Conservation (phyloP, 2,797 vertebrate species). For the Artibeus lituratus region DNA sequence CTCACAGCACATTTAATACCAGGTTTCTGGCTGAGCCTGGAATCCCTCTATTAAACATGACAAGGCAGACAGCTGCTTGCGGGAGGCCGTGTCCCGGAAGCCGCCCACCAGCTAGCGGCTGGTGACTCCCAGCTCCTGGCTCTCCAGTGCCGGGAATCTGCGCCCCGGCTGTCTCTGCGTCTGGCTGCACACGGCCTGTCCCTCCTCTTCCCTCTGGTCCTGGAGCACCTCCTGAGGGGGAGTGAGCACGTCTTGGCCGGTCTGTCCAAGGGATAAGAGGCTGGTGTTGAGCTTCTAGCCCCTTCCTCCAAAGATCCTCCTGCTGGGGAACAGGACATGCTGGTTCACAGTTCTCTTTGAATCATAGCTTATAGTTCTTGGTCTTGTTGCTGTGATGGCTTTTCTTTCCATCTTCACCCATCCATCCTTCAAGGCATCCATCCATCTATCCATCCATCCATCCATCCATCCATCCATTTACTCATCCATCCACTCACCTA, state of each 20-base stretch:
- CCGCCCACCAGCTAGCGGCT: background rate
- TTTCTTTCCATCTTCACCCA: background rate
- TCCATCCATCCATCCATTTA: rapidly evolving
- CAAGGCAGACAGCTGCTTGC: background rate
- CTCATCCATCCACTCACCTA: rapidly evolving
- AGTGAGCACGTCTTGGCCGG: background rate
- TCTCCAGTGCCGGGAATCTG: background rate
- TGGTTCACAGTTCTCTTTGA: background rate
- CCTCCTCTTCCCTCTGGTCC: background rate
- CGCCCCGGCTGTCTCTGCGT: background rate
- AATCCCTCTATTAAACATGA: background rate
- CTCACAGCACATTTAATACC: background rate
- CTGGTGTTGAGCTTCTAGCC: background rate
- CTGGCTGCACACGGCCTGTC: rapidly evolving
- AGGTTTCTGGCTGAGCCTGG: background rate
- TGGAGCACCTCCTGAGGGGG: background rate
- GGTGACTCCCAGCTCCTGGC: background rate
- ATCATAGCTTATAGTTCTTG: background rate
- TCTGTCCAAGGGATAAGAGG: background rate
- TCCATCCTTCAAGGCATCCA: background rate
- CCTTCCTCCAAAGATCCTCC: background rate
- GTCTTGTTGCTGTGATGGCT: background rate
- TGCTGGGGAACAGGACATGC: background rate
- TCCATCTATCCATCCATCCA: rapidly evolving
- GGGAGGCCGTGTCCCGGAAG: rapidly evolving